A percentile compares a stretch with the other conserved stretches of the same genome.
phyloP scores from a whole-genome alignment of 2,797 vertebrate genomes.

The Oceanodroma leucorhoa region DNA sequence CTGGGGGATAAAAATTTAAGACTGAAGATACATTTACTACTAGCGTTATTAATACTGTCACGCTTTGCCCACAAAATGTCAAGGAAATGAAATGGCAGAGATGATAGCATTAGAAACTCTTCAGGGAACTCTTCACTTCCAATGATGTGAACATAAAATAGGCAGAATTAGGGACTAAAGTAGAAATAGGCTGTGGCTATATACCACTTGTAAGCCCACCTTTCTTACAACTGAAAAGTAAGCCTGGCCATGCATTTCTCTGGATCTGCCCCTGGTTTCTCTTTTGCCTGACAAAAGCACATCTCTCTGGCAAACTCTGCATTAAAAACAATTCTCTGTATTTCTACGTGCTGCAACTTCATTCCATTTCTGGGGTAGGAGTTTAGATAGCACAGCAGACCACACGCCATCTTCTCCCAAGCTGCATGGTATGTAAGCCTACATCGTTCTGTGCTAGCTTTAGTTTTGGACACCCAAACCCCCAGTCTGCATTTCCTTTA shows the following conservation, averaged over 20 bases:
- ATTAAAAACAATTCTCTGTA: neutral
- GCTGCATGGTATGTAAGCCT: neutral
- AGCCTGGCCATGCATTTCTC: neutral
- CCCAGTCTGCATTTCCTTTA: neutral
- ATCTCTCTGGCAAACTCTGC: neutral
- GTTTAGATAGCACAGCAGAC: neutral
- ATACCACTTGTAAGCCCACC: neutral
- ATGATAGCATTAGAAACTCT: neutral
- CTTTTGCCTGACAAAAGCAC: neutral
- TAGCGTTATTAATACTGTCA: neutral
- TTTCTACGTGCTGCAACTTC: neutral
- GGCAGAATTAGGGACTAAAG: neutral
- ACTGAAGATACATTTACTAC: neutral
- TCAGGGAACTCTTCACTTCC: neutral
- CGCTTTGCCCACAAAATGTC: neutral
- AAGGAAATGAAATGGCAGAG: neutral
- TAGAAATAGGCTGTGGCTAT: neutral
- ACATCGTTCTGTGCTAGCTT: neutral
- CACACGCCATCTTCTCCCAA: neutral
- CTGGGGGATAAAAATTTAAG: neutral
- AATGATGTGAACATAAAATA: neutral
- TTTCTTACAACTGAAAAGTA: neutral
- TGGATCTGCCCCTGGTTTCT: neutral
- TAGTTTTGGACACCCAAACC: neutral
- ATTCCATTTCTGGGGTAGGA: neutral